A percentile compares a stretch with the other conserved stretches of the same genome.
phyloP scores from a whole-genome alignment of 1,140 invertebrate genomes.

The Hyles vespertilio region DNA sequence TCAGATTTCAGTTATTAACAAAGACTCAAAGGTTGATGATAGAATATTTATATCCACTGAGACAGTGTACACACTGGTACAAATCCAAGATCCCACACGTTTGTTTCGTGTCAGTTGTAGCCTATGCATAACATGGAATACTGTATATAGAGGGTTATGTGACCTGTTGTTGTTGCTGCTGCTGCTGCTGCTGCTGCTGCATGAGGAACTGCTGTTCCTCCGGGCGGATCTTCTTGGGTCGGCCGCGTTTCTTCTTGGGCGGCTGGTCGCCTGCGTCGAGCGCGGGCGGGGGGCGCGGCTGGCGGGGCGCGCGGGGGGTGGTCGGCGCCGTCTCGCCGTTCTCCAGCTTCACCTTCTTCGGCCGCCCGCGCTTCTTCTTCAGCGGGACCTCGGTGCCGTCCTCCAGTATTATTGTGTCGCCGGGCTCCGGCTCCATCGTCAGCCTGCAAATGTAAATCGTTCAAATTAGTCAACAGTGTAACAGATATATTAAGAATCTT shows the following conservation, averaged over 20 bases:
- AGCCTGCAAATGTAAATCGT: conserved; percentile 39
- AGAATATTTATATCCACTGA: too few species aligned
- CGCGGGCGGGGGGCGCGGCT: conserved; percentile 58
- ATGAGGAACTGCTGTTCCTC: conserved; percentile 72
- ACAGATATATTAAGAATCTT: too few species aligned
- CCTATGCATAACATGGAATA: too few species aligned
- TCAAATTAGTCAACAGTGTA: too few species aligned
- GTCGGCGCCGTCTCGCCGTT: conserved; percentile 78
- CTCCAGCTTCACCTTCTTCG: conserved; percentile 90
- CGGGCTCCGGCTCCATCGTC: conserved; percentile 71
- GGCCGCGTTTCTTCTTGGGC: conserved; percentile 88
- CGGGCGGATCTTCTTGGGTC: conserved; percentile 88
- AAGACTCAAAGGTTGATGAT: too few species aligned
- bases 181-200: conserved; percentile 62
- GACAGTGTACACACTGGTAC: too few species aligned
- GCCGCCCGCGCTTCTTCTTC: conserved; percentile 92
- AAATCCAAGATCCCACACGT: too few species aligned
- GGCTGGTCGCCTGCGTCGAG: conserved; percentile 70
- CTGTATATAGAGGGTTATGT: neutral
- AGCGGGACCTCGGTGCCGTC: conserved; percentile 80
- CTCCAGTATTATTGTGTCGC: conserved; percentile 74
- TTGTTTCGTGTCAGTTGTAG: too few species aligned
- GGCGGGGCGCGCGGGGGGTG: conserved; percentile 75
- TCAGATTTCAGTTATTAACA: too few species aligned
- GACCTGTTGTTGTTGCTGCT: conserved; percentile 46